Base-by-base conservation (phyloP, 2,888 invertebrate species). In the Andrena camellia region DNA sequence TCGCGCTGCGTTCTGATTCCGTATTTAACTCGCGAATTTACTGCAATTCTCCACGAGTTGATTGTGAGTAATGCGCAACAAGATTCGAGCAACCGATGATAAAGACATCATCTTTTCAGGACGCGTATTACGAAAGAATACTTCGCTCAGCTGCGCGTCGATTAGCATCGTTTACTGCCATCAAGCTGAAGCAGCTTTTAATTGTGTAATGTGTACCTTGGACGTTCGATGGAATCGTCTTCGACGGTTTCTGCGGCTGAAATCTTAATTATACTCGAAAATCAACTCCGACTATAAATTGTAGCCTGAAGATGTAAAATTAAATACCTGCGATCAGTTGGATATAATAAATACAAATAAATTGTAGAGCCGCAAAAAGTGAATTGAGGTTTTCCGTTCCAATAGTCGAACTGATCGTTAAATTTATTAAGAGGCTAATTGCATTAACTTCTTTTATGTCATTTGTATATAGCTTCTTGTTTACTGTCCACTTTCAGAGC, bases 101-200 rank as follows among this genome's bases (percentile, higher is more conserved):
- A 42, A 29, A 68, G 54, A 68, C 20, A 26, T 54, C 54, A 23
- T 57, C 54, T 35, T 68, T 54, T 31, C 33, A 54, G 68, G 33
- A 35, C 68, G 23, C 3, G 54, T 23, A 17, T 68, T 68, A 68
- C 23, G 54, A 71, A 62, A 48, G 50, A 50, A 31, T 29, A 8
- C 48, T 50, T 23, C 23, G 33, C 13, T 68, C 54, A 54, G 50
- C 26, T 52, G 20, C 48, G 50, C 60, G 48, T 50, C 31, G 71
- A 71, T 71, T 50, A 71, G 62, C 62, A 50, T 62, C 60, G 50
- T 62, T 62, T 71, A 71, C 31, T 17, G 71, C 50, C 62, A 62
- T 71, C 23, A 31, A 62, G 33, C 50, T 17, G 31, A 62, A 62
- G 29, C 50, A 48, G 29, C 59, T 48, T 70, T 70, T 31, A 67